Conservation (phyloP, 2,797 vertebrate species). For the Smutsia temminckii region DNA sequence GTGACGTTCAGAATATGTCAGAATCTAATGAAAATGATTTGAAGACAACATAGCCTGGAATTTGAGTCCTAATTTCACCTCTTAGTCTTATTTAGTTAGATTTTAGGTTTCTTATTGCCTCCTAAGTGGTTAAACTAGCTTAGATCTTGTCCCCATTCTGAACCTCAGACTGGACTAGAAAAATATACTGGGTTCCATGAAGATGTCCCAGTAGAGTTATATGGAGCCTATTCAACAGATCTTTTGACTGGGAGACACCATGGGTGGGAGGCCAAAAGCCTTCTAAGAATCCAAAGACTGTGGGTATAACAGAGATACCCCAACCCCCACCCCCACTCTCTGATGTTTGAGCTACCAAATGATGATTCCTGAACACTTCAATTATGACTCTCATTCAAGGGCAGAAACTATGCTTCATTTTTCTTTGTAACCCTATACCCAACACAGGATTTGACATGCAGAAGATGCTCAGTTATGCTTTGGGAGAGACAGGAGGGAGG, state of each 20-base stretch:
- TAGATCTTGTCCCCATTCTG: neutral
- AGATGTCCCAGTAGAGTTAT: neutral
- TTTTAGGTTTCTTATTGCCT: neutral
- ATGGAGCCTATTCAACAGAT: neutral
- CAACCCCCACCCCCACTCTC: neutral
- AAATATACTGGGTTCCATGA: neutral
- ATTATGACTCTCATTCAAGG: neutral
- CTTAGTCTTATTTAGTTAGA: neutral
- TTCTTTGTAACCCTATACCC: neutral
- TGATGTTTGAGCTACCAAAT: neutral
- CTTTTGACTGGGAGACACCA: neutral
- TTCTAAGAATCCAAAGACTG: neutral
- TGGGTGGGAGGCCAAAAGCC: neutral
- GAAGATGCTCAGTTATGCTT: neutral
- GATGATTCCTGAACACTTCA: slow-evolving; percentile 12
- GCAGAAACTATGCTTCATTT: neutral
- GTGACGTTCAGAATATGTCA: neutral
- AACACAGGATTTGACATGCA: neutral
- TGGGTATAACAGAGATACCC: neutral
- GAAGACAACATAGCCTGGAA: neutral
- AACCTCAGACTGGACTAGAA: neutral
- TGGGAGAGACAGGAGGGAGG: neutral
- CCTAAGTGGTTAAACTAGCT: neutral
- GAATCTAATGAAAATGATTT: neutral
- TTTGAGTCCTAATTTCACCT: neutral